Evolutionary conservation across 2,797 vertebrate species (phyloP).

Genomic region (Enoplosus armatus): DNA sequence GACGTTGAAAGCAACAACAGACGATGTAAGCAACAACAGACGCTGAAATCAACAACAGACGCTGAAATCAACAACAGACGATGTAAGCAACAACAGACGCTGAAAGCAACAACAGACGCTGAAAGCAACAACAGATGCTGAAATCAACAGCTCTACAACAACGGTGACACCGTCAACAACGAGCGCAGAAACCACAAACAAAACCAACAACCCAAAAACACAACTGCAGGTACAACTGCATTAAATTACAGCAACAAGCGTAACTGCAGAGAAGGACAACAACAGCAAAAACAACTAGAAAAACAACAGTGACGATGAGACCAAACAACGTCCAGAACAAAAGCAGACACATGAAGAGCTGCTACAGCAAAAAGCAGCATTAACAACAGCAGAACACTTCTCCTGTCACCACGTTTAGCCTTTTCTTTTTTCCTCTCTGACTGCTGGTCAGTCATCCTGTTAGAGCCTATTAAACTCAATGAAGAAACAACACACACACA

Average conservation of each 20-base stretch:
- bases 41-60: neutral
- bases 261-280: too few species aligned
- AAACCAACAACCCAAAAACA: neutral
- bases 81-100: neutral
- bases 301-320: neutral
- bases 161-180: too few species aligned
- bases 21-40: too few species aligned
- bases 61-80: too few species aligned
- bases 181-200: neutral
- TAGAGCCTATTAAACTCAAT: conserved; percentile 35
- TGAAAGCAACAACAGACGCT: neutral
- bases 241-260: neutral
- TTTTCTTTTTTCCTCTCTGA: neutral
- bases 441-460: neutral
- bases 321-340: neutral
- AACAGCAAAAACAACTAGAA: neutral
- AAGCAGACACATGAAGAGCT: neutral
- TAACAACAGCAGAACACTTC: neutral
- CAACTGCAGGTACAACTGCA: neutral
- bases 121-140: neutral
- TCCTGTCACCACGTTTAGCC: neutral
- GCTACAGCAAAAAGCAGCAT: neutral
- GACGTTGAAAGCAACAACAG: neutral
- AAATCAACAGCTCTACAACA: neutral
- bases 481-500: conserved; percentile 38